A percentile compares a stretch with the other conserved stretches of the same genome.
Evolutionary conservation across 2,113 vertebrate genomes (phyloP).

Genomic region (Chamaetylas fuelleborni): DNA sequence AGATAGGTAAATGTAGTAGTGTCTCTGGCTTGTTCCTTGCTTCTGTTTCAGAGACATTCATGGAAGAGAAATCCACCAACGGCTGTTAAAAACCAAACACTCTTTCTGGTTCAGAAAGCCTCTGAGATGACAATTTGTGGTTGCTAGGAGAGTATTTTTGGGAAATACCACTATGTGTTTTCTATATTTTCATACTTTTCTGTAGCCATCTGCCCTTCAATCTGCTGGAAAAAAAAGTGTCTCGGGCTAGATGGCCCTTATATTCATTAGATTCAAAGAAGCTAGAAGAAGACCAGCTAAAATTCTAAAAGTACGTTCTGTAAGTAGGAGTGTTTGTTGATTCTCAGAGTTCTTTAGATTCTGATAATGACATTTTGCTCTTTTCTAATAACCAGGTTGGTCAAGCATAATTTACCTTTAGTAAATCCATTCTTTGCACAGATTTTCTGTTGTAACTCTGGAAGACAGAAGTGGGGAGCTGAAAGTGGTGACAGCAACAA

Average conservation of each 20-base stretch:
- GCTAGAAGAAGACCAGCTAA: neutral
- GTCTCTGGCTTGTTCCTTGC: neutral
- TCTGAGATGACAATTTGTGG: neutral
- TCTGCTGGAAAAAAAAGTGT: neutral
- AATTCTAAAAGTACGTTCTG: neutral
- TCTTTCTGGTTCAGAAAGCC: neutral
- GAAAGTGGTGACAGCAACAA: neutral
- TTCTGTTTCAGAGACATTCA: neutral
- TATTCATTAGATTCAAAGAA: neutral
- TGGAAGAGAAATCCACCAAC: neutral
- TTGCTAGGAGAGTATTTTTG: neutral
- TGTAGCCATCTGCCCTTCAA: neutral
- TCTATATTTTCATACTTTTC: neutral
- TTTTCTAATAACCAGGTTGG: neutral
- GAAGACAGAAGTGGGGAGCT: neutral
- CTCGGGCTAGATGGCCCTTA: neutral
- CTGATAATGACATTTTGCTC: neutral
- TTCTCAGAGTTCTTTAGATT: neutral
- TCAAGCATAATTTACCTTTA: neutral
- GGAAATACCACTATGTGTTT: neutral
- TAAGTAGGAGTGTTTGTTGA: neutral
- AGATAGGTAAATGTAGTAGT: neutral
- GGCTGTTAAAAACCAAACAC: neutral
- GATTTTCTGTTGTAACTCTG: neutral
- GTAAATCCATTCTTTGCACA: neutral